Evolutionary conservation across 2,113 vertebrate genomes (phyloP).

Genomic region (Tringa solitaria): DNA sequence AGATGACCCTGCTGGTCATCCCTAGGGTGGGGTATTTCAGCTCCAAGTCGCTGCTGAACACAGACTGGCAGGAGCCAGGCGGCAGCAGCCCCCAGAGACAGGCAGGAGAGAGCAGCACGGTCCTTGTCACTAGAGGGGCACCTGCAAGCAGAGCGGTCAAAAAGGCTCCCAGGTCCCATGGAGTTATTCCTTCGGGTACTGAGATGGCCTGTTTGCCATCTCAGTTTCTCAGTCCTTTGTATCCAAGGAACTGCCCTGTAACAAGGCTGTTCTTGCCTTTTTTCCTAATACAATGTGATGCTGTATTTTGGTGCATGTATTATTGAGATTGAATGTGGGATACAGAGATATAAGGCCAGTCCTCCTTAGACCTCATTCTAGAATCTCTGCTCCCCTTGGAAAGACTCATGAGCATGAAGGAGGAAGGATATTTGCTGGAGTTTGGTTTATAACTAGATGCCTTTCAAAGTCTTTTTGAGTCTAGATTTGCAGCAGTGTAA

Average conservation of each 20-base stretch:
- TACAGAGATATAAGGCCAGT: background rate
- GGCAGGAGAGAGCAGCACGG: background rate
- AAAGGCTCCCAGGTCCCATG: background rate
- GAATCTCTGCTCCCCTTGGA: background rate
- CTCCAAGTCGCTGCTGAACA: background rate
- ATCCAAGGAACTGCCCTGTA: background rate
- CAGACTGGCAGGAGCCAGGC: background rate
- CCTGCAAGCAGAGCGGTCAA: background rate
- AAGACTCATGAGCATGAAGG: background rate
- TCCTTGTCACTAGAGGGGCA: background rate
- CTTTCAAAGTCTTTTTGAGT: background rate
- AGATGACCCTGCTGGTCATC: background rate
- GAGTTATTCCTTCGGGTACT: background rate
- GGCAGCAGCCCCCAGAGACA: background rate
- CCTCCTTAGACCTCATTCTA: background rate
- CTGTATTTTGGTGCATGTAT: fast-evolving
- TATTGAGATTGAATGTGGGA: background rate
- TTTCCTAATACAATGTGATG: background rate
- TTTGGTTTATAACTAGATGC: background rate
- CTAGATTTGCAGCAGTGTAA: background rate
- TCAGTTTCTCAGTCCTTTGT: background rate
- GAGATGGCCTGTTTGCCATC: background rate
- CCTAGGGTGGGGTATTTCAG: background rate
- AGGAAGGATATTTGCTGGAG: background rate
- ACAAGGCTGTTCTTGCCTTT: background rate